Base-by-base conservation (phyloP, 2,888 invertebrate species). In the Thereva unica region DNA sequence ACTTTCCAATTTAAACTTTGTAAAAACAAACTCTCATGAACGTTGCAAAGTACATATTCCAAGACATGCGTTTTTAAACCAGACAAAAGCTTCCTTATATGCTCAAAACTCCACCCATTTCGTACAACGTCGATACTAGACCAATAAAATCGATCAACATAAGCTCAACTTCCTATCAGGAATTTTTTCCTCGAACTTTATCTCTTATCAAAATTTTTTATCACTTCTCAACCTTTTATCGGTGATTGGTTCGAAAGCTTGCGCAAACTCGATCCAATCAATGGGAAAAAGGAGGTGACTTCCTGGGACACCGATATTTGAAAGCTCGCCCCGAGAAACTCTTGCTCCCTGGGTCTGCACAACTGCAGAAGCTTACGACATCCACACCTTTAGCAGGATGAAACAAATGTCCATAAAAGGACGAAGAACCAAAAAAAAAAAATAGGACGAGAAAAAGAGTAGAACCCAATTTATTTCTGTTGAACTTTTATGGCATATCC, bases 401-500 rank as follows among this genome's bases (percentile, higher is more conserved):
- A 35, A n/a, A 10, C 23, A 40, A 61, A 56, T 49, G 6, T 2
- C 4, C 10, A 50, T 40, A 56, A 41, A 65, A 35, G 42, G 45
- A 40, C 34, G 42, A 56, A 50, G 55, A 56, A 65, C 40, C 42
- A 65, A 65, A 49, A 65, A 56, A 65, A n/a, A 64, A 64, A 44
- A 42, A 12, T 9, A 37, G 12, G 52, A 52, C 52, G 42, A 64
- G 40, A 52, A 50, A 52, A 45, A 23, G 23, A 23, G 44, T 47
- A 54, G 54, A 40, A 45, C 55, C 54, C 54, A 64, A 64, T 64
- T 64, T 64, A 64, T 64, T 64, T 64, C 54, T 64, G 54, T 64
- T 64, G 64, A 64, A 64, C 64, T 64, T 64, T 55, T 40, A 12
- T 49, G 61, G 61, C 49, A 35, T 49, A 61, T 61, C 50, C 50